These are phyloP conservation scores for Caenorhabditis sulstoni DNA, from an alignment of 2,888 invertebrate genomes.

Conservation along the genomic window DNA sequence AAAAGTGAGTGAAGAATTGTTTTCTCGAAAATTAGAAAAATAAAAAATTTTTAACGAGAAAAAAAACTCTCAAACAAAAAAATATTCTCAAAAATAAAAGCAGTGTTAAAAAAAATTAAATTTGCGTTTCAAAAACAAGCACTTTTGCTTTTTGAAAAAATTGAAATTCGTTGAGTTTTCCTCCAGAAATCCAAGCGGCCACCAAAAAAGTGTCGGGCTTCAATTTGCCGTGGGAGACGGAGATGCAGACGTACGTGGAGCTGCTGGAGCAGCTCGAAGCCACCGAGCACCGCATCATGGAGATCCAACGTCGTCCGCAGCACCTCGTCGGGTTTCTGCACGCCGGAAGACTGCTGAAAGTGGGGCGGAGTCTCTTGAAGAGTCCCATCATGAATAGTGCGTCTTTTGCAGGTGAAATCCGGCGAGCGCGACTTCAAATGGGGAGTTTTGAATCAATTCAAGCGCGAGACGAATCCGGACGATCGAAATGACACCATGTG, in stretches of 20 bases:
- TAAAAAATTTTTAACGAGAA: conserved; percentile 6
- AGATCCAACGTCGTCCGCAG: conserved; percentile 89
- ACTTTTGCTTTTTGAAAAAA: no score
- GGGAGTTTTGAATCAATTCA: conserved; percentile 89
- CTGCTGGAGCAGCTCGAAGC: conserved; percentile 62
- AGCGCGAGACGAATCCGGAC: conserved; percentile 81
- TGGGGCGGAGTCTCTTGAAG: conserved; percentile 81
- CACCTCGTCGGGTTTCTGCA: conserved; percentile 94
- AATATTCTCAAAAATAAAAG: no score
- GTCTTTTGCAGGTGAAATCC: conserved; percentile 68
- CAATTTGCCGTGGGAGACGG: conserved; percentile 48
- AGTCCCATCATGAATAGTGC: no score
- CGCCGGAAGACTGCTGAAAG: conserved; percentile 93
- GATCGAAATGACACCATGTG: conserved; percentile 84
- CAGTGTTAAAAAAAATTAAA: no score
- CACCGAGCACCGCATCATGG: conserved; percentile 85
- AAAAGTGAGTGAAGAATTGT: conserved; percentile 89
- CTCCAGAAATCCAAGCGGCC: conserved; percentile 27
- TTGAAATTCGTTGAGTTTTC: no score
- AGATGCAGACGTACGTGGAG: conserved; percentile 42
- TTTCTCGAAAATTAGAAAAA: no score
- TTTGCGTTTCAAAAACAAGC: no score
- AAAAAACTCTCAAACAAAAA: neutral
- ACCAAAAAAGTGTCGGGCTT: conserved; percentile 17
- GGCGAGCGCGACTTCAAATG: conserved; percentile 90